Conservation (phyloP, 2,888 invertebrate genomes). For the Schizaphis graminum region DNA sequence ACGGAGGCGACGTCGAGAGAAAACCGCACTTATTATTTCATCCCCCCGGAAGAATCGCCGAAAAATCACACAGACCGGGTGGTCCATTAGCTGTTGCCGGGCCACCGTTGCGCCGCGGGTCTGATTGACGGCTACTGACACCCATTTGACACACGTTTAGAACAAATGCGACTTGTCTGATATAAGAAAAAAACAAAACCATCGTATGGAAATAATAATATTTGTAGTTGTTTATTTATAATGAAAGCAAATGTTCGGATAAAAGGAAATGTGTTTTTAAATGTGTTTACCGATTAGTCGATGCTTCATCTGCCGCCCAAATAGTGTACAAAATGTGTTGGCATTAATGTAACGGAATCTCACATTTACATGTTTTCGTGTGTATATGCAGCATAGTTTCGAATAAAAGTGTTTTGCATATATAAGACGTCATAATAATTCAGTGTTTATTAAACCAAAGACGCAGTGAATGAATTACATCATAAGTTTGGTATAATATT, state of each 20-base stretch:
- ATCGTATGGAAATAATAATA: constrained; percentile 51
- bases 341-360: constrained; percentile 49
- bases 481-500: neutral
- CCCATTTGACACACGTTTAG: constrained; percentile 56
- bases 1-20: constrained; percentile 3
- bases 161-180: constrained; percentile 62
- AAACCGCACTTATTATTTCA: neutral
- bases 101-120: neutral
- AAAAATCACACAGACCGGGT: constrained; percentile 52
- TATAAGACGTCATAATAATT: neutral
- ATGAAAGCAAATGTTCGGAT: constrained; percentile 60
- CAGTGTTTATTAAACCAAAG: neutral
- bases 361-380: neutral
- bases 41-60: constrained; percentile 14
- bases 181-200: constrained; percentile 1
- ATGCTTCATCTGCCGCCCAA: neutral
- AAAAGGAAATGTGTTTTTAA: constrained; percentile 64
- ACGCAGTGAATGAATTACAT: neutral
- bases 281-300: constrained; percentile 55
- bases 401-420: constrained; percentile 19
- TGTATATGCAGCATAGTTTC: neutral
- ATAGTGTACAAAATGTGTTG: constrained; percentile 1
- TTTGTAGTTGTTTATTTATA: constrained; percentile 57
- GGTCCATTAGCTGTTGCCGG: constrained; percentile 52
- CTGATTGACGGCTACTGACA: constrained; percentile 62